Conservation (phyloP, 2,888 invertebrate genomes). For the Drosophila recens region DNA sequence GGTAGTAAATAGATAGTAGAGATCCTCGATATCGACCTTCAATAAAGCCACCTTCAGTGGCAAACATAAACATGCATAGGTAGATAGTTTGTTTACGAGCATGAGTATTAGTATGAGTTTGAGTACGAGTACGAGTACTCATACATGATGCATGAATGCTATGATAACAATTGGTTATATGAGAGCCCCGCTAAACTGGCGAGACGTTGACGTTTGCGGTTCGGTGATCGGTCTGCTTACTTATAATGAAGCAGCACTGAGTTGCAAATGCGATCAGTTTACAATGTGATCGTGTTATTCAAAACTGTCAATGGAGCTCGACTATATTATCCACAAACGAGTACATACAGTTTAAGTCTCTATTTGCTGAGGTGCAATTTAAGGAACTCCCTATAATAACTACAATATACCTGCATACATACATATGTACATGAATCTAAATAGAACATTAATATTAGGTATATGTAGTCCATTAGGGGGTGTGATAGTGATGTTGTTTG, state of each 20-base stretch:
- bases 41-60: slow-evolving; percentile 38
- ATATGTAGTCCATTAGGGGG: not conserved
- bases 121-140: slow-evolving; percentile 5
- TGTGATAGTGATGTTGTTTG: not conserved
- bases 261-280: slow-evolving; percentile 35
- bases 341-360: not conserved
- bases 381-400: slow-evolving; percentile 19
- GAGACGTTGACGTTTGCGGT: slow-evolving; percentile 50
- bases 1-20: slow-evolving; percentile 25
- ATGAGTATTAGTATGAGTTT: not conserved
- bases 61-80: slow-evolving; percentile 40
- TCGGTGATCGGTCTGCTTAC: slow-evolving; percentile 26
- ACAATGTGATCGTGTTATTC: slow-evolving; percentile 39
- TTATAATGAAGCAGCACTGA: slow-evolving; percentile 13
- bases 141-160: slow-evolving; percentile 51
- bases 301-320: slow-evolving; percentile 41
- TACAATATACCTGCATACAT: too few species aligned
- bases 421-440: not conserved
- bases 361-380: slow-evolving; percentile 3
- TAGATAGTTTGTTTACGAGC: slow-evolving; percentile 17
- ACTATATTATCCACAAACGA: not conserved
- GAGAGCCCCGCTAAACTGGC: slow-evolving; percentile 34
- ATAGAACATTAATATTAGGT: not conserved
- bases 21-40: slow-evolving; percentile 40
- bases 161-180: slow-evolving; percentile 45